Conservation (phyloP, 2,888 invertebrate species). For the Oxytorus armatus region DNA sequence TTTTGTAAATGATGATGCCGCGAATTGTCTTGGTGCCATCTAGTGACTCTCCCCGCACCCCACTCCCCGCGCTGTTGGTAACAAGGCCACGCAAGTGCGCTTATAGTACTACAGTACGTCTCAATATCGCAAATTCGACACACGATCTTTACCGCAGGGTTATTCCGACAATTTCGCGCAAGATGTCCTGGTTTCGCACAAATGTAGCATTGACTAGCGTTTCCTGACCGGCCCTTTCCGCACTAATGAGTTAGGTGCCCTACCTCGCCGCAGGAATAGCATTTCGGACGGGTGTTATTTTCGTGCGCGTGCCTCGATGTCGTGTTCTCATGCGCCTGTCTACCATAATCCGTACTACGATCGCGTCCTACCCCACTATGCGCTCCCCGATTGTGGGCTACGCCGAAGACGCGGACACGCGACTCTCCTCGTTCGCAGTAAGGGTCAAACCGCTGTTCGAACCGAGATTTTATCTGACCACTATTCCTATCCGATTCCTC, state of each 20-base stretch:
- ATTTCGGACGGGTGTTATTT: neutral
- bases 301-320: neutral
- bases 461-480: neutral
- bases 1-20: no score
- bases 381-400: neutral
- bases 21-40: no score
- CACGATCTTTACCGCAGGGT: neutral
- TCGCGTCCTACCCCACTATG: neutral
- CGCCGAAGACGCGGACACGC: neutral
- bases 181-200: neutral
- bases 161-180: neutral
- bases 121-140: no score
- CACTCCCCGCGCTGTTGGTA: no score
- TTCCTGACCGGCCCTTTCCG: neutral
- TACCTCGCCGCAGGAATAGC: neutral
- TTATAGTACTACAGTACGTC: no score
- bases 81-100: no score
- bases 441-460: neutral
- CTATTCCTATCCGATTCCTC: no score
- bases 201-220: neutral
- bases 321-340: neutral
- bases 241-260: neutral
- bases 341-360: neutral
- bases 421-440: neutral
- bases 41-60: no score